Evolutionary conservation across 2,113 vertebrate genomes (phyloP), one percentile per base, ranked within the genome.

Genomic region (Ochotona curzoniae): DNA sequence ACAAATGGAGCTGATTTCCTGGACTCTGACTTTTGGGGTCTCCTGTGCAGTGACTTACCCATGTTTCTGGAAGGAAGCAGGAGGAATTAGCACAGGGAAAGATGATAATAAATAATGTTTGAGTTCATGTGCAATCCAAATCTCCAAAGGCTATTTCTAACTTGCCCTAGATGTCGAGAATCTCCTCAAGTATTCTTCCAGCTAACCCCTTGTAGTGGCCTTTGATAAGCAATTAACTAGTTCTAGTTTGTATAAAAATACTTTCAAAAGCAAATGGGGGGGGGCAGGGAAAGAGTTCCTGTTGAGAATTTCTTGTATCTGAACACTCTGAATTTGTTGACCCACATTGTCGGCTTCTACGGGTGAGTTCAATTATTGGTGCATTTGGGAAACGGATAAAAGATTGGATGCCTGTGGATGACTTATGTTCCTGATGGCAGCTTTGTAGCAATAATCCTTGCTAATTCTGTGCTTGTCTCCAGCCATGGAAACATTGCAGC

Each of bases 171-270:
- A 86, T 32, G 32, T 35, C 54, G 8, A 44, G 38, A 8, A 49
- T 75, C 25, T 25, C 73, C 51, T 7, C 21, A n/a, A 32, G 57
- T 0, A 63, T 7, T 63, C 57, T 44, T 87, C 28, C 63, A 80
- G 28, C 28, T 70, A 66, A 75, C 2, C 15, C 5, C 14, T 61
- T 82, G 66, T 57, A 8, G 13, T 74, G 25, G 20, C 6, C 30
- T 75, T 60, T 76, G 60, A n/a, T 51, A 74, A 81, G 23, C 20
- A 64, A 63, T 83, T 75, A 89, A 93, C 30, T 57, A 75, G 75
- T 70, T 8, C 2, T 74, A 87, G 8, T 3, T 67, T 54, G 66
- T 47, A 35, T n/a, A 28, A 76, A 92, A 87, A 17, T 51, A 47
- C 57, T 76, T 73, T 38, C 23, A 23, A 69, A 92, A 90, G 47